phyloP scores from a whole-genome alignment of 2,888 invertebrate genomes.

The Neoitamus cyanurus region DNA sequence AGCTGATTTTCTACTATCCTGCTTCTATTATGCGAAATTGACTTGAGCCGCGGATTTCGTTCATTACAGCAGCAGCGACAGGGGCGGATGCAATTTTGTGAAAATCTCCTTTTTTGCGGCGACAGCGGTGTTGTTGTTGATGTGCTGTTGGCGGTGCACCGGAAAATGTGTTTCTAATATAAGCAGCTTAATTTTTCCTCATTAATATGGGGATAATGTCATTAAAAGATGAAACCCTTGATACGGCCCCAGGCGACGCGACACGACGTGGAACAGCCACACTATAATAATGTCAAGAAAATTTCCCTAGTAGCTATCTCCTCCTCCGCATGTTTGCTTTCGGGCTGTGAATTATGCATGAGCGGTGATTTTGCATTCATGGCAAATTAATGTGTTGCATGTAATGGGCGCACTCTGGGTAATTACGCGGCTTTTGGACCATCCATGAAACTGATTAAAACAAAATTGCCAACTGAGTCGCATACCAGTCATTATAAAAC shows the following conservation, averaged over 20 bases:
- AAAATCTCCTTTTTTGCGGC: not conserved
- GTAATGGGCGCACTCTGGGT: not conserved
- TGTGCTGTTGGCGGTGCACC: not conserved
- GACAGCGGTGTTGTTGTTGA: not conserved
- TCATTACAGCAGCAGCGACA: not conserved
- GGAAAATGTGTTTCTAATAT: not conserved
- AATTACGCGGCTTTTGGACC: not conserved
- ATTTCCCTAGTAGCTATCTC: not conserved
- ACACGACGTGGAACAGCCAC: not conserved
- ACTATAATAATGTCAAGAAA: not conserved
- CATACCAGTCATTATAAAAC: not conserved
- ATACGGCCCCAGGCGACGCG: not conserved
- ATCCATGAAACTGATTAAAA: not conserved
- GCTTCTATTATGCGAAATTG: conserved; percentile 21
- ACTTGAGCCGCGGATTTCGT: conserved; percentile 20
- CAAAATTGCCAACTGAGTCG: not conserved
- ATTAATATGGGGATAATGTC: not conserved
- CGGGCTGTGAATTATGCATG: not conserved
- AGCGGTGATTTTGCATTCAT: not conserved
- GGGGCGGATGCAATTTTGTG: not conserved
- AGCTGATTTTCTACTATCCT: conserved; percentile 29
- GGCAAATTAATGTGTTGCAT: not conserved
- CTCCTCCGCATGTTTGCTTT: not conserved
- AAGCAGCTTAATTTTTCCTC: not conserved
- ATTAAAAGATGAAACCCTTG: not conserved